phyloP scores from a whole-genome alignment of 2,113 vertebrate genomes.

The Apodemus speciosus region DNA sequence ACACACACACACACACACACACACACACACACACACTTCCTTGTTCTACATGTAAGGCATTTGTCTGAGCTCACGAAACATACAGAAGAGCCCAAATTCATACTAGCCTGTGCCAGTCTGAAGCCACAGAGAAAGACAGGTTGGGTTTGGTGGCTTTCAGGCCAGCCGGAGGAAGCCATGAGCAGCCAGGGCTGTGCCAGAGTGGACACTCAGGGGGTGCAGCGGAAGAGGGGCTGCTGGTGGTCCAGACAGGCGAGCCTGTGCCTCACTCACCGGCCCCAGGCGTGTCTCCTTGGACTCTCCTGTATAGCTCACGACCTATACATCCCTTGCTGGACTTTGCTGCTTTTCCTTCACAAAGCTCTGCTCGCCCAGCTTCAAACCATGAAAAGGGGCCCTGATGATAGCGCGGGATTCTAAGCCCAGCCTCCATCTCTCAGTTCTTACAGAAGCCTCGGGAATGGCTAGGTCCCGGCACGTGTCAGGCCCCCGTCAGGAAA shows the following conservation, averaged over 20 bases:
- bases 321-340: no score
- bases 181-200: not conserved
- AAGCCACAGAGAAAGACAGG: not conserved
- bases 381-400: not conserved
- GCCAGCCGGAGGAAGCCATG: not conserved
- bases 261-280: not conserved
- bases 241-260: not conserved
- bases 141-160: no score
- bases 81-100: not conserved
- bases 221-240: not conserved
- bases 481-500: rapidly evolving
- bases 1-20: not conserved
- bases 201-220: not conserved
- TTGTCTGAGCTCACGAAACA: not conserved
- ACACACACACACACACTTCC: not conserved
- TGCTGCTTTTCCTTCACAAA: not conserved
- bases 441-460: not conserved
- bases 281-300: not conserved
- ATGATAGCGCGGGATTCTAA: no score
- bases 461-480: rapidly evolving
- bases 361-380: not conserved
- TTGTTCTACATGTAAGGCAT: not conserved
- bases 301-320: not conserved
- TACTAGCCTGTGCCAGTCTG: not conserved
- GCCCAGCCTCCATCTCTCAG: not conserved